These are phyloP conservation scores for Amphiprion percula DNA, from an alignment of 2,113 vertebrate genomes.

Conservation along the genomic window DNA sequence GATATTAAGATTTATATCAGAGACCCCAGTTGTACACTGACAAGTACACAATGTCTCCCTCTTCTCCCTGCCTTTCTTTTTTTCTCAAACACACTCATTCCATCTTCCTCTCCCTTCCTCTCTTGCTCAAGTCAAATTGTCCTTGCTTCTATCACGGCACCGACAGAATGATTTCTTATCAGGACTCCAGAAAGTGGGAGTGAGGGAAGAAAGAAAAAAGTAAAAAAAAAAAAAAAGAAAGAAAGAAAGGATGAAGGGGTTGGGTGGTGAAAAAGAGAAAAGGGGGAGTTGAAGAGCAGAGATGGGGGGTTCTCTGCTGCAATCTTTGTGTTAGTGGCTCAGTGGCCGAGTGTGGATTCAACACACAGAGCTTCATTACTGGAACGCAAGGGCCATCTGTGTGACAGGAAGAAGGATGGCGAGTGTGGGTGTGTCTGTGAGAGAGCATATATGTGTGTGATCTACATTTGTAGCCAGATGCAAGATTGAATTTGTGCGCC, in stretches of 20 bases:
- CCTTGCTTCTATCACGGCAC: constrained; percentile 32
- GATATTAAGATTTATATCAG: constrained; percentile 86
- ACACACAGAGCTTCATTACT: constrained; percentile 77
- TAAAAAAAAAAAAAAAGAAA: not conserved
- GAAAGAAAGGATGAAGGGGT: constrained; percentile 1
- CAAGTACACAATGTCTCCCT: constrained; percentile 76
- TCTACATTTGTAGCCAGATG: constrained; percentile 63
- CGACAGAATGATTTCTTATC: constrained; percentile 66
- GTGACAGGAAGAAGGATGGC: constrained; percentile 65
- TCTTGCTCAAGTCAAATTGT: constrained; percentile 59
- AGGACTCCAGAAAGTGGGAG: constrained; percentile 37
- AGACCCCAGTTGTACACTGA: constrained; percentile 66
- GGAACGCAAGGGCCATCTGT: constrained; percentile 59
- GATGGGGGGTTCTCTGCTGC: constrained; percentile 39
- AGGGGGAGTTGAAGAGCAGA: constrained; percentile 12
- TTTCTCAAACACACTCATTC: constrained; percentile 24
- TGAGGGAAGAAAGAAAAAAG: constrained; percentile 25
- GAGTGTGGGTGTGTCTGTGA: constrained; percentile 28
- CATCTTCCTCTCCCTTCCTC: constrained; percentile 16
- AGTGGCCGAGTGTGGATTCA: constrained; percentile 70
- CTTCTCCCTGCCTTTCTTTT: constrained; percentile 61
- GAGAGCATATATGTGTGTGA: constrained; percentile 48
- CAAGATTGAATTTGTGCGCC: constrained; percentile 72
- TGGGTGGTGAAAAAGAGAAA: not conserved
- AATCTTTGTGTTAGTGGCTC: constrained; percentile 72